Conservation (phyloP, 1,140 invertebrate species). For the Lasioglossum albipes region DNA sequence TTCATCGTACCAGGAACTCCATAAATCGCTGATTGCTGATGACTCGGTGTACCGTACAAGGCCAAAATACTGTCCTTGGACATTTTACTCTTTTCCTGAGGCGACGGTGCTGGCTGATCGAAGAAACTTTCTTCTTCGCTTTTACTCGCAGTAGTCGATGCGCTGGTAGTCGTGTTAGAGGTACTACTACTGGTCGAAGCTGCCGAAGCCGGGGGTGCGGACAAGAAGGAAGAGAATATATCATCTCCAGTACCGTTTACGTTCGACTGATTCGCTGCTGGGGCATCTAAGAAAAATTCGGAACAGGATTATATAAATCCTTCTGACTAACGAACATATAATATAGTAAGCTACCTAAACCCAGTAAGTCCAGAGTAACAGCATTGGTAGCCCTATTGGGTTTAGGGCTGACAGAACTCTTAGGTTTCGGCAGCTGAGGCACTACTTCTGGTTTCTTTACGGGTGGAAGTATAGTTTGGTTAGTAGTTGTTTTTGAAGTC, state of each 20-base stretch:
- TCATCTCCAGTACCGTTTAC: slow-evolving; percentile 83
- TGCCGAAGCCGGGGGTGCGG: slow-evolving; percentile 81
- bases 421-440: slow-evolving; percentile 82
- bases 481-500: slow-evolving; percentile 54
- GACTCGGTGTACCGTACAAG: slow-evolving; percentile 85
- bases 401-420: slow-evolving; percentile 86
- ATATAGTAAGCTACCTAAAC: slow-evolving; percentile 78
- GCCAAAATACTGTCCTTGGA: slow-evolving; percentile 97
- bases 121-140: slow-evolving; percentile 94
- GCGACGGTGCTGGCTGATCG: slow-evolving; percentile 88
- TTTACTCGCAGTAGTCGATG: slow-evolving; percentile 79
- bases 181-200: slow-evolving; percentile 61
- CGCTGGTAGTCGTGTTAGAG: slow-evolving; percentile 66
- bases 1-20: slow-evolving; percentile 64
- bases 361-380: slow-evolving; percentile 83
- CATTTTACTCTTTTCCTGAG: slow-evolving; percentile 89
- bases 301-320: not conserved
- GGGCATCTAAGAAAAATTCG: slow-evolving; percentile 71
- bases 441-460: slow-evolving; percentile 78
- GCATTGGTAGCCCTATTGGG: slow-evolving; percentile 82
- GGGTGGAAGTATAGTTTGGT: slow-evolving; percentile 1
- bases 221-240: slow-evolving; percentile 89
- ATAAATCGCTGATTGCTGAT: slow-evolving; percentile 71
- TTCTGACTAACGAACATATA: not conserved
- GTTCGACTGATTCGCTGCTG: slow-evolving; percentile 71